A percentile compares a stretch with the other conserved stretches of the same genome.
Evolutionary conservation across 1,140 invertebrate species (phyloP).

Genomic region (Zophobas morio): DNA sequence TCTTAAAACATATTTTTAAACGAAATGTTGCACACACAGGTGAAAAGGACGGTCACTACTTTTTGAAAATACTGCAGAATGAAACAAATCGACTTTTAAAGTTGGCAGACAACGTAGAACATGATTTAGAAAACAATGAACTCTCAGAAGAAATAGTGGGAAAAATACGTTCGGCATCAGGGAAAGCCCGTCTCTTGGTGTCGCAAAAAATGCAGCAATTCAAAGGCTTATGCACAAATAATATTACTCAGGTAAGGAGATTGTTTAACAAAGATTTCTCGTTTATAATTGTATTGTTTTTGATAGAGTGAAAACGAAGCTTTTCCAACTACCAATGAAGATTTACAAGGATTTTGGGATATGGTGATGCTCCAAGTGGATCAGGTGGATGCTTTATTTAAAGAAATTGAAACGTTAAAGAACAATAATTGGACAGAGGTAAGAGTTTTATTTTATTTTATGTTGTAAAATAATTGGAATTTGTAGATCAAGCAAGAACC

Average conservation of each 20-base stretch:
- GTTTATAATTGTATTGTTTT: not conserved
- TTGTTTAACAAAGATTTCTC: not conserved
- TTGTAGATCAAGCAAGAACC: constrained; percentile 54
- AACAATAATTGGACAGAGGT: constrained; percentile 78
- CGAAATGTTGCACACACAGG: constrained; percentile 35
- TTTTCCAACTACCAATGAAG: constrained; percentile 89
- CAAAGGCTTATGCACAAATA: constrained; percentile 84
- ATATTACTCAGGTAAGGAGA: constrained; percentile 76
- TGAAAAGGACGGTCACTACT: constrained; percentile 82
- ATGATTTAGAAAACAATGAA: constrained; percentile 69
- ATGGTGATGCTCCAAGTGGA: constrained; percentile 94
- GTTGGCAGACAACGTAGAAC: constrained; percentile 79
- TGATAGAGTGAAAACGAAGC: constrained; percentile 79
- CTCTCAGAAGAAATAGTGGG: constrained; percentile 86
- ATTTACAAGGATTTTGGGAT: constrained; percentile 97
- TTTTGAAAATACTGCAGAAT: constrained; percentile 79
- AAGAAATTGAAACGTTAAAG: constrained; percentile 80
- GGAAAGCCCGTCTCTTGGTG: constrained; percentile 91
- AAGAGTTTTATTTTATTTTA: constrained; percentile 29
- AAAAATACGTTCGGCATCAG: constrained; percentile 87
- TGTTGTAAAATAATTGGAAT: constrained; percentile 19
- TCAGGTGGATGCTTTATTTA: constrained; percentile 84
- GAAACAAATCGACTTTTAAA: constrained; percentile 80
- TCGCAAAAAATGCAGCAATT: constrained; percentile 97
- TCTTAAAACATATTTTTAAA: constrained; percentile 31